Base-by-base conservation (phyloP, 2,113 vertebrate species). In the Corythoichthys intestinalis region DNA sequence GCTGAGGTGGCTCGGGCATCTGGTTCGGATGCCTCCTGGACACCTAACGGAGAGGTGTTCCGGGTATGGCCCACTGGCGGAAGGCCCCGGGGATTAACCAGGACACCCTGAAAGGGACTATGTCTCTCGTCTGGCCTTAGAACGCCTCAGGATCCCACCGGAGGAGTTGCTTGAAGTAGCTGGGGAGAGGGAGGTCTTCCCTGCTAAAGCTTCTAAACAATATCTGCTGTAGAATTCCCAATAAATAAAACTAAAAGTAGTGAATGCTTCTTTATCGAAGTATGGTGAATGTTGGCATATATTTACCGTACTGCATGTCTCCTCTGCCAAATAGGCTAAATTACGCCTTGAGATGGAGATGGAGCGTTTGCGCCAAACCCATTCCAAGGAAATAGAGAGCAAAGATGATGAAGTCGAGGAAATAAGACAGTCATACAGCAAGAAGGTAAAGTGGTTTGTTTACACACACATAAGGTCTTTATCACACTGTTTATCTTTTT, bases 321-420 rank as follows among this genome's bases (percentile, higher is more conserved):
- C n/a, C 38, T 52, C 69, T 66, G 17, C 65, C 35, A 69, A 70
- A n/a, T 67, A 98, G 96, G 94, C 94, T 28, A 98, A 98, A 78
- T 91, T 98, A 52, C 94, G 97, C 57, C 89, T 98, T 49, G 96
- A 98, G 89, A 98, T 98, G 97, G 97, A 98, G 91, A 98, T 94
- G 94, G 96, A 98, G 85, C 83, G 96, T 14, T 87, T 96, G 61
- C 92, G 96, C 56, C 97, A 98, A 81, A 98, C 93, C 3, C 95
- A 98, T 37, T 90, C 93, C 74, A 98, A 98, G 86, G 97, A 98
- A 76, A 91, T 98, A 3, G 97, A 98, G 78, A 94, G 83, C 87
- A 95, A 97, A 2, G 96, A 98, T 0, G 97, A 98, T 41, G 97
- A 98, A 81, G 95, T 98, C 76, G 97, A 98, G 77, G 96, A 98